phyloP scores from a whole-genome alignment of 1,140 invertebrate species.

The Acyrthosiphon pisum region DNA sequence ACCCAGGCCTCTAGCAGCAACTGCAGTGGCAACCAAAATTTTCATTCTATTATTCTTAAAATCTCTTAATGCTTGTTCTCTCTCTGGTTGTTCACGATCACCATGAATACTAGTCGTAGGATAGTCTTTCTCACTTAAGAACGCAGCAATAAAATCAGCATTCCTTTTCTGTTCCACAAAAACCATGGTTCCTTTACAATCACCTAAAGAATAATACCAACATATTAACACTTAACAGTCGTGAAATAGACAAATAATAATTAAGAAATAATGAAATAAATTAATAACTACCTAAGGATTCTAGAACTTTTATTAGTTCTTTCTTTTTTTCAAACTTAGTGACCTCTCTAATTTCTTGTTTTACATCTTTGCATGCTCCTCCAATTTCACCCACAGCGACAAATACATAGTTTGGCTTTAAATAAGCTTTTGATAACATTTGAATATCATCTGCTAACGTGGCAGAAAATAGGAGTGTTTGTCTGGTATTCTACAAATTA shows the following conservation, averaged over 20 bases:
- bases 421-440: conserved; percentile 90
- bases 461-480: conserved; percentile 94
- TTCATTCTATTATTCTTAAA: conserved; percentile 90
- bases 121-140: conserved; percentile 86
- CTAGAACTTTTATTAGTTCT: conserved; percentile 75
- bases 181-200: conserved; percentile 76
- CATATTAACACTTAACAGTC: neutral
- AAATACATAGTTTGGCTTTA: conserved; percentile 94
- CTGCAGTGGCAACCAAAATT: conserved; percentile 97
- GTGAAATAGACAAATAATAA: neutral
- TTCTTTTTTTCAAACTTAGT: conserved; percentile 70
- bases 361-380: conserved; percentile 87
- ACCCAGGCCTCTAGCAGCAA: conserved; percentile 97
- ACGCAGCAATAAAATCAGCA: conserved; percentile 91
- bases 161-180: conserved; percentile 98
- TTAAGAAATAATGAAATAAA: neutral
- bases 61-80: conserved; percentile 66
- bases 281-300: conserved; percentile 66
- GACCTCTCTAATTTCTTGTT: conserved; percentile 82
- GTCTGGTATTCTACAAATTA: conserved; percentile 66
- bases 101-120: conserved; percentile 78
- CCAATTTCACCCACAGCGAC: conserved; percentile 96
- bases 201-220: neutral
- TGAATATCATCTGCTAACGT: conserved; percentile 98
- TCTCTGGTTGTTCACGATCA: conserved; percentile 89